Percentiles rank a stretch among this genome's conserved stretches.
These are phyloP conservation scores for Caenorhabditis plicata DNA, from an alignment of 2,888 invertebrate species.

Conservation along the genomic window DNA sequence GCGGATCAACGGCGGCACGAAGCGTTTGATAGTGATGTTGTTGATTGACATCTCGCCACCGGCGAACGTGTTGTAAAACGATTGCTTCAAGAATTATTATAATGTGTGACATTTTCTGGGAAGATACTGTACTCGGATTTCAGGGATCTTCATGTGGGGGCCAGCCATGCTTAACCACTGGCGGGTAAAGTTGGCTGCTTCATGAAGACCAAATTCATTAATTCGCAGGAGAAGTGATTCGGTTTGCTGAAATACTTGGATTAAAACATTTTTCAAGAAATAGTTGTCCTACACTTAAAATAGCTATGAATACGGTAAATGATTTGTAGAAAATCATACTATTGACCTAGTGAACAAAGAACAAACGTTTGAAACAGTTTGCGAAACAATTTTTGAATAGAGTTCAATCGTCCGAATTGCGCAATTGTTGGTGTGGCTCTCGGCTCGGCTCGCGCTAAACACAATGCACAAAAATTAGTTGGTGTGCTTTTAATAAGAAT, in stretches of 20 bases:
- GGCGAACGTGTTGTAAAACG: constrained; percentile 50
- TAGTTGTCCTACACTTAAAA: background rate
- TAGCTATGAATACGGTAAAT: no score
- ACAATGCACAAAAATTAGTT: no score
- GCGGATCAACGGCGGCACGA: constrained; percentile 55
- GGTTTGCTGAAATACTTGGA: constrained; percentile 10
- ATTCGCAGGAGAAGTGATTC: constrained; percentile 39
- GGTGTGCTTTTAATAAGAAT: no score
- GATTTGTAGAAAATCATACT: no score
- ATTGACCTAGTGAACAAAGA: no score
- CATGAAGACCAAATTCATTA: constrained; percentile 54
- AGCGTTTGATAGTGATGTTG: constrained; percentile 50
- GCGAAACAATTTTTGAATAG: no score
- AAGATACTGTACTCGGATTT: constrained; percentile 28
- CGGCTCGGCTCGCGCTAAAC: no score
- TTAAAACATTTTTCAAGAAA: background rate
- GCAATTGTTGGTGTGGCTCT: background rate
- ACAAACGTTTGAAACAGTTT: no score
- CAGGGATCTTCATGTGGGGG: constrained; percentile 53
- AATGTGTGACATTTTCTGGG: background rate
- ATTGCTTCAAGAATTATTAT: constrained; percentile 35
- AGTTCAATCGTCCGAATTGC: background rate
- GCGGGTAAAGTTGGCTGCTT: constrained; percentile 58
- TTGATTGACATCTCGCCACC: constrained; percentile 52
- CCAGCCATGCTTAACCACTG: constrained; percentile 59